Conservation (phyloP, 2,888 invertebrate species). For the Andrena haemorrhoa region DNA sequence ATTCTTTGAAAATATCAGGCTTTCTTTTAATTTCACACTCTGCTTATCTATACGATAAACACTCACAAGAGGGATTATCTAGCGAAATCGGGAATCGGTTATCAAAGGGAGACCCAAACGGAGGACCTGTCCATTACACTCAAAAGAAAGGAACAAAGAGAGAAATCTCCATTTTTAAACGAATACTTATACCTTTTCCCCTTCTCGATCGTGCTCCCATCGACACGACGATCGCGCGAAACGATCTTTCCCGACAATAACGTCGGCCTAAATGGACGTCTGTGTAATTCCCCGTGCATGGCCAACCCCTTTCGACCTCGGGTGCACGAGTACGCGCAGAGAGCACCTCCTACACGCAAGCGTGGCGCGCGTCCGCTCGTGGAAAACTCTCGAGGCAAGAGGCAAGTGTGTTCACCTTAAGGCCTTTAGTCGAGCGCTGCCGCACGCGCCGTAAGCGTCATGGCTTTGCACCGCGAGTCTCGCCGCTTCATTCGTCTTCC, state of each 20-base stretch:
- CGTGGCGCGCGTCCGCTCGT: conserved; percentile 68
- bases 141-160: neutral
- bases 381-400: conserved; percentile 74
- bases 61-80: too few species aligned
- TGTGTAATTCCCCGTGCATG: conserved; percentile 65
- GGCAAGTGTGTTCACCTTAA: conserved; percentile 76
- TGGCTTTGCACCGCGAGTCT: conserved; percentile 47
- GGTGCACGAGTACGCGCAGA: conserved; percentile 27
- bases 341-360: conserved; percentile 65
- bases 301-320: conserved; percentile 53
- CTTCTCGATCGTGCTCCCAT: neutral
- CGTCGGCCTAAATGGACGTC: conserved; percentile 58
- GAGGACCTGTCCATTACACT: too few species aligned
- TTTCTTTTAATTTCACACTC: too few species aligned
- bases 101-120: too few species aligned
- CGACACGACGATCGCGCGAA: conserved; percentile 39
- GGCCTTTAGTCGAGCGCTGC: conserved; percentile 81
- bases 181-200: neutral
- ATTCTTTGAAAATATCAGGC: too few species aligned
- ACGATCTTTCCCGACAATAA: conserved; percentile 56
- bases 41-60: too few species aligned
- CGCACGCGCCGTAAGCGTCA: conserved; percentile 77
- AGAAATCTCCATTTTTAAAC: neutral
- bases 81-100: too few species aligned
- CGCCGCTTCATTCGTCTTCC: neutral